phyloP scores from a whole-genome alignment of 2,113 vertebrate species.

The Mesitornis unicolor region DNA sequence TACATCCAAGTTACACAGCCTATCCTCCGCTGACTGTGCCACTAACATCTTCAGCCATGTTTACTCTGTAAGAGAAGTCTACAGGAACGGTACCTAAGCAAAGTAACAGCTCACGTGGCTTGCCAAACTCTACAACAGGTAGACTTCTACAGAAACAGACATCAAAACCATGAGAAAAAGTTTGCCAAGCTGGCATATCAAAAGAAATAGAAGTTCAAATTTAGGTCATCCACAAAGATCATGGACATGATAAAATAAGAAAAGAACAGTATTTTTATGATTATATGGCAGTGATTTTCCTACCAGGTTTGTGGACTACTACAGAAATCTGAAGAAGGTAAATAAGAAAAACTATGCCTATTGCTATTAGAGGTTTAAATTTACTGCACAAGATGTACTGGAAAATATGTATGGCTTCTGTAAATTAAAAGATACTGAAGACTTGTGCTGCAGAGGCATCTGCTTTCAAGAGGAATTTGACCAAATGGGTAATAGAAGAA shows the following conservation, averaged over 20 bases:
- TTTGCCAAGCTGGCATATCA: background rate
- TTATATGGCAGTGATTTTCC: background rate
- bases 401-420: background rate
- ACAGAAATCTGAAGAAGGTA: background rate
- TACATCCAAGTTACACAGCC: background rate
- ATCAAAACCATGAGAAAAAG: background rate
- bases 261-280: background rate
- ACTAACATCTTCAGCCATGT: background rate
- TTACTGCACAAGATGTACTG: background rate
- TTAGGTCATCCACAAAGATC: background rate
- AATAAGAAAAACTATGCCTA: background rate
- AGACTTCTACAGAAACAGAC: background rate
- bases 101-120: background rate
- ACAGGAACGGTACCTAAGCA: background rate
- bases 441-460: background rate
- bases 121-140: background rate
- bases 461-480: background rate
- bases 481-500: background rate
- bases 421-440: background rate
- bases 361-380: background rate
- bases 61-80: background rate
- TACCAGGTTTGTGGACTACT: background rate
- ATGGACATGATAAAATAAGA: background rate
- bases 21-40: background rate
- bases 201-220: background rate